phyloP scores from a whole-genome alignment of 2,797 vertebrate species.

The Lacerta viridis region DNA sequence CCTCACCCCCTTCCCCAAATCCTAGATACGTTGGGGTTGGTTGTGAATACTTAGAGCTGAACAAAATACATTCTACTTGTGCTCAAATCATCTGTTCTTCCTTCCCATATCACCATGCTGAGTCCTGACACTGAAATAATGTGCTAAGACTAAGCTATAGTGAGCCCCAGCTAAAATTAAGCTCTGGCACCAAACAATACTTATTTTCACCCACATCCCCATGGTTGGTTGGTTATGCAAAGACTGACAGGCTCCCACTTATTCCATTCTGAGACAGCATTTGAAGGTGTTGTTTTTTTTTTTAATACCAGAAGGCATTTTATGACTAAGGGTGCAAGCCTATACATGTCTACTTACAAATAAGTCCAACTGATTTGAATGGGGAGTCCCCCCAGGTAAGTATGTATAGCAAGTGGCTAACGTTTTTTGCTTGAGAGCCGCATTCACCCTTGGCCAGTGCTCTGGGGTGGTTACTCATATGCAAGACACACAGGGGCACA shows the following conservation, averaged over 20 bases:
- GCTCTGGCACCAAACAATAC: not conserved
- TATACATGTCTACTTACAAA: not conserved
- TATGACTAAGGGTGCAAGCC: not conserved
- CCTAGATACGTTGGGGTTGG: not conserved
- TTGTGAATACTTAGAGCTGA: not conserved
- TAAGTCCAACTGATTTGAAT: not conserved
- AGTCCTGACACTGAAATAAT: not conserved
- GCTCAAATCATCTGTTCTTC: not conserved
- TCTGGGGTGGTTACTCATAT: too few relatives aligned
- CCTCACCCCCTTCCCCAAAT: too few relatives aligned
- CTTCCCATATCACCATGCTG: not conserved
- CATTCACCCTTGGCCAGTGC: too few relatives aligned
- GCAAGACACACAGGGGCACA: too few relatives aligned
- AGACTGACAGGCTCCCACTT: not conserved
- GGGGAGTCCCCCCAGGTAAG: not conserved
- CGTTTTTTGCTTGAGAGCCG: too few relatives aligned
- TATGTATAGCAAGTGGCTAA: too few relatives aligned
- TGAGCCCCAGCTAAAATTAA: not conserved
- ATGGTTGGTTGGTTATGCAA: not conserved
- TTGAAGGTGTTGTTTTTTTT: not conserved
- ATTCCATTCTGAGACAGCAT: not conserved
- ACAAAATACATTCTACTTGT: not conserved
- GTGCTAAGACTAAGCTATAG: not conserved
- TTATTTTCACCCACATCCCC: not conserved
- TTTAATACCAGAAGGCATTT: not conserved